Evolutionary conservation across 2,797 vertebrate species (phyloP), one percentile per base, ranked within the genome.

Genomic region (Clarias laeviceps): DNA sequence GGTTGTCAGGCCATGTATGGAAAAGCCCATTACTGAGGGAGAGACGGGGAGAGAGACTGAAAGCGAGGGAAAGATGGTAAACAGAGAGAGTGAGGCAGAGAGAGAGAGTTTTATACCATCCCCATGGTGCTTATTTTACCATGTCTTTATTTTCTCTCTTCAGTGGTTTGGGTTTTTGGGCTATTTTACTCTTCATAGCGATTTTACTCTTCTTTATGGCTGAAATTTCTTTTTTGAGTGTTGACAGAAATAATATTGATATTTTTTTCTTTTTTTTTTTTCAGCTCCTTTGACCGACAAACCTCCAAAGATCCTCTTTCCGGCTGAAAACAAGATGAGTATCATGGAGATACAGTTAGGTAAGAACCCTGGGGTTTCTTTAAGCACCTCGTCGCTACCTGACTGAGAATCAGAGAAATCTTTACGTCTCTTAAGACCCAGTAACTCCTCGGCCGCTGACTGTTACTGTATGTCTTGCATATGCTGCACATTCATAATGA

Each of bases 241-340:
- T 76, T 29, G 29, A 78, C 56, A 8, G 66, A 57, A 77, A 29
- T 86, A 56, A 86, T 76, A 72, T 83, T n/a, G 54, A 69, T 65
- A 81, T n/a, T 37, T n/a, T 82, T 18, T 83, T 64, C 82, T n/a
- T 72, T 80, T 78, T 69, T 79, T 24, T 80, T 24, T 83, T 50
- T 91, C 95, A 99, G 98, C 98, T 64, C 98, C 98, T 84, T 92
- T 98, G 92, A 99, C 98, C 90, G 97, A 99, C 96, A 98, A 98
- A 91, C 97, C 98, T 90, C 98, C 98, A 87, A 99, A 98, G 94
- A 97, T 99, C 93, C 95, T 99, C 82, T 96, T 95, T 85, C 98
- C 98, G 20, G 91, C 96, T 78, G 98, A 99, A 94, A 97, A 91
- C 93, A 98, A 97, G 91, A 91, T 97, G 93, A 99, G 94, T 90